Base-by-base conservation (phyloP, 2,888 invertebrate species). In the Eupelmus urozonus region DNA sequence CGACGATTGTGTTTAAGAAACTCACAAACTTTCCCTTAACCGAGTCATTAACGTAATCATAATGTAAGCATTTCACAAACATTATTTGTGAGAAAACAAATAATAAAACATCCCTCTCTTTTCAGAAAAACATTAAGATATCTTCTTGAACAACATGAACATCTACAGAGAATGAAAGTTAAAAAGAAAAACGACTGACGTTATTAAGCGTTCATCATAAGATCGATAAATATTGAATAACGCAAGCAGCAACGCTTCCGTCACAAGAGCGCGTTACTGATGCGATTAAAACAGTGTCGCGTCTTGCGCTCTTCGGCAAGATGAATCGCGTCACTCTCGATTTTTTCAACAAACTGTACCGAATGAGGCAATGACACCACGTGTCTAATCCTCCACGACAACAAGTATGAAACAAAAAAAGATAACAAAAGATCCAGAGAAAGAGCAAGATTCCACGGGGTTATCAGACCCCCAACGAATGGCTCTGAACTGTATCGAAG, bases 381-480 rank as follows among this genome's bases (percentile, higher is more conserved):
- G 18, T 11, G 40, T 45, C 9, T 45, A 16, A 2, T 7, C 40
- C 11, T 20, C 34, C 11, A 25, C 40, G 59, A 29, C 16, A 63
- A 23, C 20, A 63, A 57, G 57, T 27, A 13, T 59, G 29, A 59
- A 2, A 18, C 59, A 20, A n/a, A n/a, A 4, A 18, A 23, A 18
- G 34, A 59, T 34, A 59, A 59, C 59, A 59, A 59, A 59, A 25
- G 25, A 55, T 7, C 25, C n/a, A n/a, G n/a, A n/a, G n/a, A n/a
- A n/a, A n/a, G n/a, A n/a, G n/a, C n/a, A n/a, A 55, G 25, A 55
- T 25, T 1, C 13, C 23, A 53, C 11, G 59, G 51, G 73, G 65
- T 73, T 73, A 73, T 73, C 73, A 25, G 73, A 73, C 73, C 73
- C 73, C 73, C 73, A 73, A 65, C 73, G 73, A 73, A n/a, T n/a